phyloP scores from a whole-genome alignment of 2,113 vertebrate species.

The Pyxicephalus adspersus region DNA sequence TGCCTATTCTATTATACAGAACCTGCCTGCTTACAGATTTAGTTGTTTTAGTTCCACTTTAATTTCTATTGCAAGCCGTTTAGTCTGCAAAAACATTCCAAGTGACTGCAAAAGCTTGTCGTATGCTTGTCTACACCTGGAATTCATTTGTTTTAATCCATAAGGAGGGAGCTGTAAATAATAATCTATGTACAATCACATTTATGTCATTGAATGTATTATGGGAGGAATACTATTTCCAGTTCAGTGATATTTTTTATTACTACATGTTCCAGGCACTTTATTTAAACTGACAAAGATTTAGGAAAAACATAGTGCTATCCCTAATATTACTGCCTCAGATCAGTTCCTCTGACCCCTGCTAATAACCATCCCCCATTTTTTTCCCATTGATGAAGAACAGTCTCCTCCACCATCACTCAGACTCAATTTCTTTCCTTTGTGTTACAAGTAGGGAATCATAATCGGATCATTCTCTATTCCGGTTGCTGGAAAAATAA shows the following conservation, averaged over 20 bases:
- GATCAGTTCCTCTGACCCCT: background rate
- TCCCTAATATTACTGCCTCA: background rate
- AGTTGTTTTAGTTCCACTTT: no score
- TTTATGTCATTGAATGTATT: no score
- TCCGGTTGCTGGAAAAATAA: background rate
- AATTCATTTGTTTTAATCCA: no score
- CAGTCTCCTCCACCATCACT: background rate
- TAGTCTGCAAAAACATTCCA: no score
- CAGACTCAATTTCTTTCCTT: background rate
- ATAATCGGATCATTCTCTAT: slow-evolving; percentile 11
- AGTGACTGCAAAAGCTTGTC: no score
- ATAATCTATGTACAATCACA: no score
- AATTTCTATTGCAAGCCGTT: no score
- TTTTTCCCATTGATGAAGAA: background rate
- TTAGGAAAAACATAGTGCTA: background rate
- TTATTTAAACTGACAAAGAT: background rate
- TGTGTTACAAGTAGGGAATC: slow-evolving; percentile 5
- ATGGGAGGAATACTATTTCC: no score
- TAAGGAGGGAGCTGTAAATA: no score
- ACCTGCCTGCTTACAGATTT: no score
- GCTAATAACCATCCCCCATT: slow-evolving; percentile 9
- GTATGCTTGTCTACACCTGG: no score
- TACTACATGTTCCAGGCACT: background rate
- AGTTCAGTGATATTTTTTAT: background rate
- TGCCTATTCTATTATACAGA: no score